Conservation (phyloP, 2,113 vertebrate species). For the Neotoma lepida region DNA sequence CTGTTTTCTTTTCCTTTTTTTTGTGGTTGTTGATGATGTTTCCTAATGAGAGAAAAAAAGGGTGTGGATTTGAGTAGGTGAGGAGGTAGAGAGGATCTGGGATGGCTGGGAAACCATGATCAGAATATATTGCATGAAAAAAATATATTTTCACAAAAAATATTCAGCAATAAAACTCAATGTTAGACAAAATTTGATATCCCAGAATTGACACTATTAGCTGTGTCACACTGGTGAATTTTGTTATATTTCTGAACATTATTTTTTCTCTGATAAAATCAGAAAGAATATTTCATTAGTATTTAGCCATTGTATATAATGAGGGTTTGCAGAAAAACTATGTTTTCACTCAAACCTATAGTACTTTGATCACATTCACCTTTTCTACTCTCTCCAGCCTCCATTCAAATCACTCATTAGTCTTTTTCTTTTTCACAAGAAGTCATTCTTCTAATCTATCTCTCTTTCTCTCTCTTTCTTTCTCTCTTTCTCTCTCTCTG, state of each 20-base stretch:
- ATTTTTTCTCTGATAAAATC: slow-evolving; percentile 19
- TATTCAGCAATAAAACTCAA: neutral
- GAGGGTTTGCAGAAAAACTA: neutral
- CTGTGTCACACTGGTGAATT: neutral
- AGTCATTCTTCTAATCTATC: neutral
- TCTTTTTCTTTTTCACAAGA: neutral
- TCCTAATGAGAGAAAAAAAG: neutral
- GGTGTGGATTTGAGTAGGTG: neutral
- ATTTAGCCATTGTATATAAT: neutral
- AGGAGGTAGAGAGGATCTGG: neutral
- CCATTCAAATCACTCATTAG: neutral
- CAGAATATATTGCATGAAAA: neutral
- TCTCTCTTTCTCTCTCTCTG: no score
- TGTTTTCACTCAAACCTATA: neutral
- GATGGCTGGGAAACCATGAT: neutral
- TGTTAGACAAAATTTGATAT: slow-evolving; percentile 26
- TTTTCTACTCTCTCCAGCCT: neutral
- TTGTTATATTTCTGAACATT: slow-evolving; percentile 21
- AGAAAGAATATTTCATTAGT: neutral
- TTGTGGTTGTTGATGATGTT: neutral
- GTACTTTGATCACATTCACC: neutral
- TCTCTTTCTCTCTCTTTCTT: no score
- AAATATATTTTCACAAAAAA: neutral
- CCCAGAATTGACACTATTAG: neutral
- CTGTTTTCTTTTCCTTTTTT: neutral